A percentile compares a stretch with the other conserved stretches of the same genome.
phyloP scores from a whole-genome alignment of 1,140 invertebrate genomes.

The Neelides sp. region DNA sequence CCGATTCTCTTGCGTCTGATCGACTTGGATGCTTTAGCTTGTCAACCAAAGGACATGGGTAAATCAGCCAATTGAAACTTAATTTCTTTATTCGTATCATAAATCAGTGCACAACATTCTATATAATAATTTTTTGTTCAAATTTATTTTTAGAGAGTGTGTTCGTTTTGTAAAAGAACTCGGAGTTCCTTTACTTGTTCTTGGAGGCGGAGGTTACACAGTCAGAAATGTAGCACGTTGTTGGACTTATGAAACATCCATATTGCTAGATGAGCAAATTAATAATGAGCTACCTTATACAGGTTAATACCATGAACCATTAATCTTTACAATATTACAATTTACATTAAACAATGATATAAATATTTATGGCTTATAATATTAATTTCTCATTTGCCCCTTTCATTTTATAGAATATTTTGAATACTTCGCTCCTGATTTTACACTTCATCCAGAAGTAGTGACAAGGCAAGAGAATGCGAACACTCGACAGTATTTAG shows the following conservation, averaged over 20 bases:
- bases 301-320: slow-evolving; percentile 31
- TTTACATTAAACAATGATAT: background rate
- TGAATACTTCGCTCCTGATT: slow-evolving; percentile 91
- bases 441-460: slow-evolving; percentile 80
- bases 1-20: slow-evolving; percentile 92
- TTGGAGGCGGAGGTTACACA: slow-evolving; percentile 96
- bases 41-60: slow-evolving; percentile 76
- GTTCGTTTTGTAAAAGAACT: slow-evolving; percentile 91
- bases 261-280: slow-evolving; percentile 79
- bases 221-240: slow-evolving; percentile 93
- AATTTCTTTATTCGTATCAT: background rate
- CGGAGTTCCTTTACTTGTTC: slow-evolving; percentile 82
- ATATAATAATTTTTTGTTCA: background rate
- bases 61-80: slow-evolving; percentile 32
- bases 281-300: slow-evolving; percentile 83
- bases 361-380: background rate
- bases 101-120: slow-evolving; percentile 1
- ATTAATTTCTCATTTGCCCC: background rate
- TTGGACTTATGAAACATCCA: slow-evolving; percentile 97
- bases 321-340: background rate
- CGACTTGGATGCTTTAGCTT: slow-evolving; percentile 78
- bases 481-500: slow-evolving; percentile 82
- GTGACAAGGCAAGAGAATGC: slow-evolving; percentile 73
- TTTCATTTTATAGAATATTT: slow-evolving; percentile 55
- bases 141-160: slow-evolving; percentile 53